phyloP scores from a whole-genome alignment of 2,797 vertebrate species.

The Amblyraja radiata region DNA sequence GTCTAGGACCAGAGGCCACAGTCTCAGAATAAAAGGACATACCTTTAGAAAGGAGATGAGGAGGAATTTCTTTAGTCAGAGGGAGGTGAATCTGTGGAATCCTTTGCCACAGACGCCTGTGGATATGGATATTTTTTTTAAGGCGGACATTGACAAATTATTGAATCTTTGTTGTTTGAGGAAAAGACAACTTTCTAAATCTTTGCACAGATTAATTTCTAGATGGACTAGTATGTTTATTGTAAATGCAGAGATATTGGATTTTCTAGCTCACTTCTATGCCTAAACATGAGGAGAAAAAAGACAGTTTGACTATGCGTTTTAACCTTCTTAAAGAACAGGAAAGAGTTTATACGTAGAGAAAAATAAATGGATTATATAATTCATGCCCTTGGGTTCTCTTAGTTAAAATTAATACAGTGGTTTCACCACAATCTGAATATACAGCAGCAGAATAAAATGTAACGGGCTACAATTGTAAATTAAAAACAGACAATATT shows the following conservation, averaged over 20 bases:
- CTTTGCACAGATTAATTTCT: neutral
- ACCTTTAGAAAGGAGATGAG: no score
- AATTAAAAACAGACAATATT: neutral
- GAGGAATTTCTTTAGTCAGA: no score
- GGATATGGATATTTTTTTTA: no score
- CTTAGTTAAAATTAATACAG: neutral
- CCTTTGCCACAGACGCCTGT: no score
- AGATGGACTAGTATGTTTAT: neutral
- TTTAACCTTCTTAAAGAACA: conserved; percentile 1
- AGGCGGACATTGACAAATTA: no score
- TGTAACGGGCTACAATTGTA: neutral
- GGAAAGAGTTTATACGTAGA: neutral
- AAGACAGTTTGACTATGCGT: neutral
- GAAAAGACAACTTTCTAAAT: neutral
- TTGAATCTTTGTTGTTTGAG: neutral
- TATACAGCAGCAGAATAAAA: neutral
- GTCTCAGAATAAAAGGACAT: no score
- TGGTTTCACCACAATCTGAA: neutral
- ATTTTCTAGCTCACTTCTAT: neutral
- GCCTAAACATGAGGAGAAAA: neutral
- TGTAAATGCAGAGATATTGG: neutral
- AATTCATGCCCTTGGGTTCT: neutral
- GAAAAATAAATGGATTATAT: neutral
- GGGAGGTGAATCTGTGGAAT: no score
- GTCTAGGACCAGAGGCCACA: no score